Conservation (phyloP, 2,113 vertebrate genomes). For the Corythaixoides concolor region DNA sequence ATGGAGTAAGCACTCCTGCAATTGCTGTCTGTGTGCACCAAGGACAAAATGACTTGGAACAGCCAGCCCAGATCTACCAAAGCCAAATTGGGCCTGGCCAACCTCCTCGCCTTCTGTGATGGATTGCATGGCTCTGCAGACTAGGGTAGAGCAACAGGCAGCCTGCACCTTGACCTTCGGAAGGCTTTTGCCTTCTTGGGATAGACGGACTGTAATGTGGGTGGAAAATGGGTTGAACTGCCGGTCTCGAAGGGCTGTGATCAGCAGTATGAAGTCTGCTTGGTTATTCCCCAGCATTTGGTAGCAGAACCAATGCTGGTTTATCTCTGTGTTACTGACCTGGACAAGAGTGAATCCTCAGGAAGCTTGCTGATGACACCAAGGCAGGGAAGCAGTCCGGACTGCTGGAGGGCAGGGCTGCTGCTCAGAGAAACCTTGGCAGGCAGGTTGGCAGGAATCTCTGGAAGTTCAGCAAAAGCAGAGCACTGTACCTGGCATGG, state of each 20-base stretch:
- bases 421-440: rapidly evolving
- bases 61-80: background rate
- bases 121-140: background rate
- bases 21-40: background rate
- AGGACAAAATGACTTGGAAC: background rate
- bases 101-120: background rate
- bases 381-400: background rate
- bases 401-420: background rate
- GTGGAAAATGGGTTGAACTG: background rate
- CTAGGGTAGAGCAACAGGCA: background rate
- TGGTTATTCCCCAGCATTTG: background rate
- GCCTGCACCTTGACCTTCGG: background rate
- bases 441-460: background rate
- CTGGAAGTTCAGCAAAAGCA: background rate
- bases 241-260: background rate
- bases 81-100: background rate
- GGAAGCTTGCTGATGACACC: background rate
- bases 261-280: background rate
- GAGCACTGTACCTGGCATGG: background rate
- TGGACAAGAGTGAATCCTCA: background rate
- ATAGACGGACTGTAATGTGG: background rate
- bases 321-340: background rate
- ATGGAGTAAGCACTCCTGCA: background rate
- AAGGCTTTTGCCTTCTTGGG: background rate
- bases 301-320: background rate